Base-by-base conservation (phyloP, 2,888 invertebrate species). In the Acleris sparsana region DNA sequence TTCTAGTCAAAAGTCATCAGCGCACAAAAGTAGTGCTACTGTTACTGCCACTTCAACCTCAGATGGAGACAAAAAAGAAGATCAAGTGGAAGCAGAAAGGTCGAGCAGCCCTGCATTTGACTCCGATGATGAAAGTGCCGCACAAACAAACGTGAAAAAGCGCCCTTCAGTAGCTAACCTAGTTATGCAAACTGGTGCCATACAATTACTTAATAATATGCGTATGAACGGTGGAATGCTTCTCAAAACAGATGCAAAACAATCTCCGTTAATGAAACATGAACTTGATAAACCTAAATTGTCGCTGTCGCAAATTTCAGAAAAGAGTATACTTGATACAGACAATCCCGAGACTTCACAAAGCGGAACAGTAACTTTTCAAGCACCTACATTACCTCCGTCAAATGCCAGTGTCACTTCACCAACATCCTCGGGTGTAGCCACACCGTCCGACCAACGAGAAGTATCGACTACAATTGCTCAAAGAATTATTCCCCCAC, bases 71-170 rank as follows among this genome's bases (percentile, higher is more conserved):
- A 93, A 89, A 70, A 93, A 85, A 79, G 89, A 92, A 80, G 88
- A 88, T 72, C 92, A 90, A 71, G 88, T 92, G 11, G 94, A 96
- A 79, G 93, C 95, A 48, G 95, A 97, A 81, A 93, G 98, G 51
- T 98, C 98, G 0, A 98, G 98, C 78, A 98, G 98, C 82, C 95
- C 97, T 1, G 97, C 97, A 0, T 99, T 98, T 82, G 98, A 98
- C 77, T 98, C 98, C 0, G 98, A 99, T 80, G 98, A 98, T 70
- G 98, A 99, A 78, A 96, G 96, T 70, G 95, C 95, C 0, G 93
- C 94, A 0, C 94, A 94, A 70, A 87, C 93, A 0, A 93, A 93
- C 63, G 76, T 91, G 0, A 93, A 94, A 70, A 95, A 95, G 78
- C 89, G 95, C 53, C 94, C 95, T 0, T 95, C 95, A 0, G 92